Conservation (phyloP, 1,140 invertebrate species). For the Phortica variegata region DNA sequence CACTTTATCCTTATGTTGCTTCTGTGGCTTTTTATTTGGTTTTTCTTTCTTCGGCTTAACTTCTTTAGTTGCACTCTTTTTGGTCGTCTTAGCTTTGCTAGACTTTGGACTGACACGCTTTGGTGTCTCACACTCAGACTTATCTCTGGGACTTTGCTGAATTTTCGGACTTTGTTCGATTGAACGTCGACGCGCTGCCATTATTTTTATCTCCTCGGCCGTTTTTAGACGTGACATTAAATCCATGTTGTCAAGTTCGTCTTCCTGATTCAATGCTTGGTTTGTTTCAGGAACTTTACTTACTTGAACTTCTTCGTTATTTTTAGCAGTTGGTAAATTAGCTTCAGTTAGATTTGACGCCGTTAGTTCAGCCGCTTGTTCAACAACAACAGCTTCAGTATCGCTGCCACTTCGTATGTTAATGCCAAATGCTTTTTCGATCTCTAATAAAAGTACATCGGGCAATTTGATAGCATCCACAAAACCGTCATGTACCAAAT, state of each 20-base stretch:
- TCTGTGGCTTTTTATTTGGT: background rate
- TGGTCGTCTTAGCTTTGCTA: background rate
- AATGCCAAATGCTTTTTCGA: conserved; percentile 42
- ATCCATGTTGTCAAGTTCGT: background rate
- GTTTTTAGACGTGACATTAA: conserved; percentile 20
- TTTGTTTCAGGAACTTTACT: conserved; percentile 1
- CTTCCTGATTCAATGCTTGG: background rate
- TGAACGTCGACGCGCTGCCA: background rate
- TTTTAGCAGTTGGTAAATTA: too few species aligned
- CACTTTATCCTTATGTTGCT: too few species aligned
- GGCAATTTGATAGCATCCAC: conserved; percentile 45
- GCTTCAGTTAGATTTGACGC: background rate
- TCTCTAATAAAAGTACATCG: conserved; percentile 34
- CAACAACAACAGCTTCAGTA: background rate
- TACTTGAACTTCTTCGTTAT: background rate
- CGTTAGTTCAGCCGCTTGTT: background rate
- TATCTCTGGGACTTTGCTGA: background rate
- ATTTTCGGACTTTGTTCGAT: background rate
- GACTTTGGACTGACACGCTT: background rate
- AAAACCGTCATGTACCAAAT: conserved; percentile 40
- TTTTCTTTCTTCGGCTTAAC: background rate
- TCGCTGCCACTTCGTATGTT: conserved; percentile 9
- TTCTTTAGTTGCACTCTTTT: background rate
- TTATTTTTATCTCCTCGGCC: conserved; percentile 12
- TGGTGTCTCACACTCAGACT: background rate